These are phyloP conservation scores for Amphipoea lucens DNA, from an alignment of 2,888 invertebrate species.

Conservation along the genomic window DNA sequence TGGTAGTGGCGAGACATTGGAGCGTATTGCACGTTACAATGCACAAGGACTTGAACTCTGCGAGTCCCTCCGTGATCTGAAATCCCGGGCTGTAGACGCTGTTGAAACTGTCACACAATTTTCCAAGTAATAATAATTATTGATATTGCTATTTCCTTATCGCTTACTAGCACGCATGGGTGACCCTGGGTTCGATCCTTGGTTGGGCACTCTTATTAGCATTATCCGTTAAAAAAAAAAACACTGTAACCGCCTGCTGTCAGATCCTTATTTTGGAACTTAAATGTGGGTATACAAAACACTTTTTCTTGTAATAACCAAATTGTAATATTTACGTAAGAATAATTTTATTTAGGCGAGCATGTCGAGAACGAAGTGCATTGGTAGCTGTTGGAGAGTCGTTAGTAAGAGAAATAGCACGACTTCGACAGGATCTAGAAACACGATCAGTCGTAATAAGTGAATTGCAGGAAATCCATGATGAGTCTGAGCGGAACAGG, in stretches of 20 bases:
- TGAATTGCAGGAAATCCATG: constrained; percentile 72
- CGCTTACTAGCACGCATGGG: neutral
- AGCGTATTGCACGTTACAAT: constrained; percentile 81
- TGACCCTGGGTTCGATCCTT: neutral
- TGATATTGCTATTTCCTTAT: neutral
- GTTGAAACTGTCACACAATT: constrained; percentile 78
- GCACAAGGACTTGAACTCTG: constrained; percentile 82
- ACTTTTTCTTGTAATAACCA: neutral
- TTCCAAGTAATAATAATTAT: constrained; percentile 75
- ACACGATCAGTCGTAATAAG: constrained; percentile 68
- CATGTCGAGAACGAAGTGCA: constrained; percentile 79
- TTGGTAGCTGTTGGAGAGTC: constrained; percentile 82
- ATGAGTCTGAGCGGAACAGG: constrained; percentile 73
- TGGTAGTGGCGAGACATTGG: constrained; percentile 74
- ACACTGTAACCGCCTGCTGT: neutral
- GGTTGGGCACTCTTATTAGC: neutral
- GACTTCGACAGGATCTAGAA: constrained; percentile 80
- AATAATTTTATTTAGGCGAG: constrained; percentile 71
- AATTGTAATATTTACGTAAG: constrained; percentile 3
- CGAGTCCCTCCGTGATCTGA: constrained; percentile 80
- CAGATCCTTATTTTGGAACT: neutral
- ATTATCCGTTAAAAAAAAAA: neutral
- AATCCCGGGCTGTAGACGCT: constrained; percentile 77
- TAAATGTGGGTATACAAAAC: neutral
- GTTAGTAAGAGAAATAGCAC: constrained; percentile 82